Base-by-base conservation (phyloP, 1,140 invertebrate genomes). In the Proctacanthus coquilletti region DNA sequence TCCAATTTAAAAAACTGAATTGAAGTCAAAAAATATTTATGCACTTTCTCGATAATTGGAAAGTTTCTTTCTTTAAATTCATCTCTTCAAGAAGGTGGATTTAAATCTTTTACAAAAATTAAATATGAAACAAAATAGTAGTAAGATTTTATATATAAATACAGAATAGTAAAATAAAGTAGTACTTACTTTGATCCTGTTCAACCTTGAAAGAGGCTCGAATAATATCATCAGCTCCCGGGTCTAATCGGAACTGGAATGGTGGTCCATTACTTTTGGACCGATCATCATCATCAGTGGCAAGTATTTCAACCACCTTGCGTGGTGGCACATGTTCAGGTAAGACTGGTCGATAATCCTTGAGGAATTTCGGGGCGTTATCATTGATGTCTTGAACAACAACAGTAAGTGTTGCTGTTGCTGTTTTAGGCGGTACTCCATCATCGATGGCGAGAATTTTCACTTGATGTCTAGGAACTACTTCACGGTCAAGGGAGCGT, bases 371-470 rank as follows among this genome's bases (percentile, higher is more conserved):
- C 2, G 89, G 89, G 1, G 83, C 80, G 59, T 87, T 96, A 52
- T 97, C 94, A 60, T 97, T 98, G 38, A 97, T 91, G 51, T 97
- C 93, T 56, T 85, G 82, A 1, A 98, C 88, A 41, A 91, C 86
- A 1, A 97, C 86, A 1, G 86, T 91, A 13, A 98, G 65, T 2
- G 89, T 96, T 0, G 91, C 92, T 2, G 91, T 95, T 3, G 93
- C 91, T 4, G 91, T 97, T 63, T 88, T 85, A 1, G 89, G 79
- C 6, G 92, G 92, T 13, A 84, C 75, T 15, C 88, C 91, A 61
- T 95, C 88, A 57, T 96, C 91, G 52, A 93, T 92, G 1, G 89
- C 91, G 47, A 94, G 68, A 44, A 96, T 93, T 70, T 92, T 91
- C 2, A 94, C 83, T 67, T 91, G 87, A 73, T 93, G 88, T 32